Conservation (phyloP, 2,797 vertebrate species). For the Sebastes minor region DNA sequence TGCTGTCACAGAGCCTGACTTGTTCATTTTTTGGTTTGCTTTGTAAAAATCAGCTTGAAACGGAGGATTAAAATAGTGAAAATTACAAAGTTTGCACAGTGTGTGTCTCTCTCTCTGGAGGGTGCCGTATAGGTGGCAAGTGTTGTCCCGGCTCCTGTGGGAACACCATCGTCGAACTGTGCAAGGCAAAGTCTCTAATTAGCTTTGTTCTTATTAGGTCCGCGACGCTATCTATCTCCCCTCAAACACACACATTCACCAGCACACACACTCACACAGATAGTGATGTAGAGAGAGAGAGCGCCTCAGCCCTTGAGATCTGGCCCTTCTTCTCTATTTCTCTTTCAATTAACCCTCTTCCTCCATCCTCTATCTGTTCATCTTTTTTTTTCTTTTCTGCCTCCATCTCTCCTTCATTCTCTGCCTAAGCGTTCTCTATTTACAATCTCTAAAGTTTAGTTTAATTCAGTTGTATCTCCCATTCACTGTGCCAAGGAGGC, state of each 20-base stretch:
- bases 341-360: constrained; percentile 71
- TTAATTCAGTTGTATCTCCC: constrained; percentile 68
- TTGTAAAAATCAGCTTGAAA: constrained; percentile 29
- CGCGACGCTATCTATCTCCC: constrained; percentile 56
- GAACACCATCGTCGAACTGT: constrained; percentile 40
- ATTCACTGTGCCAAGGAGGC: constrained; percentile 53
- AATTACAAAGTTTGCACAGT: constrained; percentile 7
- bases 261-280: not conserved
- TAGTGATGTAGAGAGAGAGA: not conserved
- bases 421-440: constrained; percentile 31
- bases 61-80: constrained; percentile 7
- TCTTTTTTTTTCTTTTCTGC: constrained; percentile 24
- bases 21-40: not conserved
- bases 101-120: not conserved
- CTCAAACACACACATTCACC: constrained; percentile 37
- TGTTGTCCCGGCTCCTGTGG: constrained; percentile 51
- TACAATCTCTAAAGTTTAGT: constrained; percentile 58
- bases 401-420: constrained; percentile 47
- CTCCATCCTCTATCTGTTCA: constrained; percentile 49
- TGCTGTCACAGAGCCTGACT: not conserved
- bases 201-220: constrained; percentile 77
- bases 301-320: constrained; percentile 59
- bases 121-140: constrained; percentile 52
- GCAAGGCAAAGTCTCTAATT: constrained; percentile 70
- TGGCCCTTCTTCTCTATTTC: constrained; percentile 61